Base-by-base conservation (phyloP, 2,888 invertebrate genomes). In the Cordilura impudica region DNA sequence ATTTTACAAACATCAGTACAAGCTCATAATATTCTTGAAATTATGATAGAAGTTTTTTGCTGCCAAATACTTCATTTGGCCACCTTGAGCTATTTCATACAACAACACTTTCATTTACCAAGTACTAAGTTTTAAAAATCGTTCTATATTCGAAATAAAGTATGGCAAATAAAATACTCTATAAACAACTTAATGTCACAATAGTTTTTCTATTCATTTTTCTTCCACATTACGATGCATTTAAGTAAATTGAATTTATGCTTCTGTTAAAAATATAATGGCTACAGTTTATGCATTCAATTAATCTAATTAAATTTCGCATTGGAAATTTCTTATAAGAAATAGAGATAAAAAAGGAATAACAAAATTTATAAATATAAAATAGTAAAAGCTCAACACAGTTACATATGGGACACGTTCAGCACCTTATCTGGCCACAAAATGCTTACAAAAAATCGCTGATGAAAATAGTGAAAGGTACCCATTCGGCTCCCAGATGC, bases 261-360 rank as follows among this genome's bases (percentile, higher is more conserved):
- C 12, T 7, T 23, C 21, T n/a, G 4, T 51, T 51, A 23, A 39
- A 43, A 58, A 7, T 26, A 53, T 21, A 67, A 43, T 19, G 51
- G 51, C 45, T 26, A 56, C 54, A 63, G 51, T n/a, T n/a, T n/a
- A 63, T 72, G 61, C 39, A 51, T 56, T 72, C 63, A 72, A 78
- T 78, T 78, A 73, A 73, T 67, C 63, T 58, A 58, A 78, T 78
- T 72, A 56, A 39, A 29, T 53, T 43, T 69, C 60, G 18, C 16
- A n/a, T n/a, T n/a, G n/a, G n/a, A n/a, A n/a, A n/a, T n/a, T n/a
- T n/a, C n/a, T n/a, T n/a, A n/a, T n/a, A n/a, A n/a, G n/a, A n/a
- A n/a, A n/a, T n/a, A n/a, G n/a, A n/a, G n/a, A n/a, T n/a, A n/a
- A n/a, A n/a, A n/a, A n/a, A n/a, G n/a, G n/a, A n/a, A n/a, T n/a